Evolutionary conservation across 1,140 invertebrate genomes (phyloP).

Genomic region (Episyrphus balteatus): DNA sequence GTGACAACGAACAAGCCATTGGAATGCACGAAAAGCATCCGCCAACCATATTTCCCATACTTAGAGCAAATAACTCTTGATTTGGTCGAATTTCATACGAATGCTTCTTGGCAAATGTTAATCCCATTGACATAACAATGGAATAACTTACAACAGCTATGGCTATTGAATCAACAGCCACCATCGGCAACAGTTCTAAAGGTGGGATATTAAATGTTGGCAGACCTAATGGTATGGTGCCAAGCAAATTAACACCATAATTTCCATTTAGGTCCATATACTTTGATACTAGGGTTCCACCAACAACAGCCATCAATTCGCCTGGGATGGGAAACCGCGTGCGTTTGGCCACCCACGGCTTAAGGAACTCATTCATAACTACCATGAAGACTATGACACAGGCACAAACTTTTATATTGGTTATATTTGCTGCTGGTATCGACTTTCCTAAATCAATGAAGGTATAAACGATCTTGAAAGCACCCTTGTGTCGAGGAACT

Average conservation of each 20-base stretch:
- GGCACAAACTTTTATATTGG: constrained; percentile 56
- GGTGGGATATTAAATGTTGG: constrained; percentile 37
- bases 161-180: constrained; percentile 45
- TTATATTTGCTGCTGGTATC: constrained; percentile 49
- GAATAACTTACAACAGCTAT: constrained; percentile 85
- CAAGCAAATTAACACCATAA: constrained; percentile 55
- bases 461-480: constrained; percentile 62
- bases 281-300: constrained; percentile 61
- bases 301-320: constrained; percentile 71
- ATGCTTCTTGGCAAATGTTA: constrained; percentile 80
- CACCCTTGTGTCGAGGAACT: constrained; percentile 50
- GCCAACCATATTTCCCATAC: constrained; percentile 64
- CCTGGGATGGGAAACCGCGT: constrained; percentile 71
- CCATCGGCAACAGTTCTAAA: constrained; percentile 37
- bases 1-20: constrained; percentile 68
- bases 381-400: constrained; percentile 58
- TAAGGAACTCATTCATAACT: constrained; percentile 69
- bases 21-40: constrained; percentile 81
- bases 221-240: constrained; percentile 62
- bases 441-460: constrained; percentile 51
- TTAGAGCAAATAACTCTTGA: constrained; percentile 75
- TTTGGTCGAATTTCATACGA: constrained; percentile 81
- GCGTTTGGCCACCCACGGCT: constrained; percentile 63
- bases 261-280: constrained; percentile 37
- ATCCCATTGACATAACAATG: constrained; percentile 83